These are phyloP conservation scores for Podiceps cristatus DNA, from an alignment of 2,113 vertebrate genomes.

Conservation along the genomic window DNA sequence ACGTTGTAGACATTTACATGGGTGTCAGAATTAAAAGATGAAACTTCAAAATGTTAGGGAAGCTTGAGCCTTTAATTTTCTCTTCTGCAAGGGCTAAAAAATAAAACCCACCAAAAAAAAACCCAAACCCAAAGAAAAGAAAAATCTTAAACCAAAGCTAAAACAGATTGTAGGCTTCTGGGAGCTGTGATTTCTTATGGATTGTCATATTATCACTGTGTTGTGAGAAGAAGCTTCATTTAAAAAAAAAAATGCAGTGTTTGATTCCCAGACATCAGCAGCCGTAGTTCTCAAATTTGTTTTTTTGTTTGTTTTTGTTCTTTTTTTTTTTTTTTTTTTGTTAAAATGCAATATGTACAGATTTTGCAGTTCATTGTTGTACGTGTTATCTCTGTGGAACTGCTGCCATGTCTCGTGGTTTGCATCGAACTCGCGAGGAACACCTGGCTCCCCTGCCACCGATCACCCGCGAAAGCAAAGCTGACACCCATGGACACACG, in stretches of 20 bases:
- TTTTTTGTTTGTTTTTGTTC: constrained; percentile 69
- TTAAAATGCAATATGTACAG: constrained; percentile 77
- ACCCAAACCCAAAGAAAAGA: not conserved
- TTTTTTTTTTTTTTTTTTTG: constrained; percentile 6
- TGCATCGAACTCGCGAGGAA: constrained; percentile 51
- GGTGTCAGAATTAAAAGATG: constrained; percentile 80
- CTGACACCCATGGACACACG: constrained; percentile 73
- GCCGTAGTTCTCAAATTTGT: constrained; percentile 66
- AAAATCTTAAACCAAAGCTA: constrained; percentile 16
- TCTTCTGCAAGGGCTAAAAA: constrained; percentile 48
- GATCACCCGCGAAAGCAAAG: constrained; percentile 67
- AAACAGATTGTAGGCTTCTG: constrained; percentile 62
- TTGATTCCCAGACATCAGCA: constrained; percentile 75
- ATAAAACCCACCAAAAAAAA: fast-evolving
- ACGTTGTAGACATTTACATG: constrained; percentile 80
- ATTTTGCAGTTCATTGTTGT: constrained; percentile 75
- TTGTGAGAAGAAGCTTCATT: constrained; percentile 72
- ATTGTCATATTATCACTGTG: constrained; percentile 72
- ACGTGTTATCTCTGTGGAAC: constrained; percentile 79
- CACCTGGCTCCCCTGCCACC: constrained; percentile 37
- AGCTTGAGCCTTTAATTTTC: constrained; percentile 74
- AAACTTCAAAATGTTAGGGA: constrained; percentile 79
- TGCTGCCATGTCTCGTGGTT: constrained; percentile 77
- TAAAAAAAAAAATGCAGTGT: constrained; percentile 54
- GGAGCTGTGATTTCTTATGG: constrained; percentile 73